These are phyloP conservation scores for Pantherophis alleghaniensis DNA, from an alignment of 2,797 vertebrate species.

Conservation along the genomic window DNA sequence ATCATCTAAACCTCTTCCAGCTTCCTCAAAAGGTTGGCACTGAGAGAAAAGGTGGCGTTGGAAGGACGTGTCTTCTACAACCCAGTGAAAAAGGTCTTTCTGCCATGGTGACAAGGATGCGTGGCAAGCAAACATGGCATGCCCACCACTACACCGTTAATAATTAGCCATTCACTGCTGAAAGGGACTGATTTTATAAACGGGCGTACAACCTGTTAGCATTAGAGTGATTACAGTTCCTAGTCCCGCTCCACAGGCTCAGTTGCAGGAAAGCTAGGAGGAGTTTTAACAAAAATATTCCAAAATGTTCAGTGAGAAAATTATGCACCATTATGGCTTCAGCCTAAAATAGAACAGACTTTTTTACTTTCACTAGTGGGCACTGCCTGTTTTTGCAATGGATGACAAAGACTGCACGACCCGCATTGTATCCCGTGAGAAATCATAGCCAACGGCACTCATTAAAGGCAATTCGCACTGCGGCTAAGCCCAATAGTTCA, in stretches of 20 bases:
- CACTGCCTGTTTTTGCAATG: neutral
- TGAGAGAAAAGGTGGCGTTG: neutral
- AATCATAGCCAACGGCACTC: neutral
- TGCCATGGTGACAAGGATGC: neutral
- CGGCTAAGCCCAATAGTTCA: neutral
- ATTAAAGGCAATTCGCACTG: neutral
- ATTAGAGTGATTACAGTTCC: neutral
- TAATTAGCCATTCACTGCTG: neutral
- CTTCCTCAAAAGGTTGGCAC: neutral
- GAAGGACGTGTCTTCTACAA: neutral
- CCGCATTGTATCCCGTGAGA: accelerated
- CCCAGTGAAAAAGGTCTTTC: neutral
- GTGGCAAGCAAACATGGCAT: neutral
- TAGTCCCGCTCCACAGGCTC: no score
- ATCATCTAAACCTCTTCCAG: neutral
- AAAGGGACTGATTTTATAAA: neutral
- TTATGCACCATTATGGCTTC: neutral
- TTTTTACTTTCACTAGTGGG: neutral
- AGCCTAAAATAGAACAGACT: neutral
- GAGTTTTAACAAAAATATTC: neutral
- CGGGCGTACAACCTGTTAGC: neutral
- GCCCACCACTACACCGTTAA: neutral
- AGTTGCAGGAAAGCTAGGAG: neutral
- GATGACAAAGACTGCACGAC: neutral
- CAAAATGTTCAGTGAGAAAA: neutral